These are phyloP conservation scores for Arvicola amphibius DNA, from an alignment of 2,797 vertebrate genomes.

Conservation along the genomic window DNA sequence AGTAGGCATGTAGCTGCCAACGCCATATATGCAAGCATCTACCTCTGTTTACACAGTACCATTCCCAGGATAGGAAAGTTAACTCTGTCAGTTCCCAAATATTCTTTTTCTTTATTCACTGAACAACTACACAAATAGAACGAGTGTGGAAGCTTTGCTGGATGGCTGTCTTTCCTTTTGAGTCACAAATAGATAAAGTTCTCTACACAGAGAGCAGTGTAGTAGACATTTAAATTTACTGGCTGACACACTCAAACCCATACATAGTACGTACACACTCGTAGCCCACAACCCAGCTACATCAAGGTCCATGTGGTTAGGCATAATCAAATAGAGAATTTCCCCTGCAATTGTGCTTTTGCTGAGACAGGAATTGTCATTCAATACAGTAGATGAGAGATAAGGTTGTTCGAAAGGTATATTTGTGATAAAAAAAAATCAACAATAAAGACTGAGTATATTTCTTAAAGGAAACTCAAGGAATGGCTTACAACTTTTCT, in stretches of 20 bases:
- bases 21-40: neutral
- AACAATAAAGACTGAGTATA: neutral
- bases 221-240: neutral
- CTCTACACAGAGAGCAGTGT: neutral
- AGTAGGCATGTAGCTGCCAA: conserved; percentile 45
- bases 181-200: neutral
- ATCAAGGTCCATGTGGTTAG: neutral
- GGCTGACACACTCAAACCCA: neutral
- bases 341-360: neutral
- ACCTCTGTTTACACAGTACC: neutral
- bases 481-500: neutral
- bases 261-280: neutral
- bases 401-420: neutral
- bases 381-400: neutral
- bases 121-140: neutral
- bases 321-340: neutral
- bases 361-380: neutral
- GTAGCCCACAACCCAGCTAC: neutral
- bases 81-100: conserved; percentile 30
- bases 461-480: conserved; percentile 23
- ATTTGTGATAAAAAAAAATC: conserved; percentile 30
- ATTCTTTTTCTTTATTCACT: conserved; percentile 17
- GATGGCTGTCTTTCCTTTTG: neutral
- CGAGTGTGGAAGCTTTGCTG: neutral
- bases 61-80: conserved; percentile 38